Base-by-base conservation (phyloP, 2,797 vertebrate species). In the Thalassophryne amazonica region DNA sequence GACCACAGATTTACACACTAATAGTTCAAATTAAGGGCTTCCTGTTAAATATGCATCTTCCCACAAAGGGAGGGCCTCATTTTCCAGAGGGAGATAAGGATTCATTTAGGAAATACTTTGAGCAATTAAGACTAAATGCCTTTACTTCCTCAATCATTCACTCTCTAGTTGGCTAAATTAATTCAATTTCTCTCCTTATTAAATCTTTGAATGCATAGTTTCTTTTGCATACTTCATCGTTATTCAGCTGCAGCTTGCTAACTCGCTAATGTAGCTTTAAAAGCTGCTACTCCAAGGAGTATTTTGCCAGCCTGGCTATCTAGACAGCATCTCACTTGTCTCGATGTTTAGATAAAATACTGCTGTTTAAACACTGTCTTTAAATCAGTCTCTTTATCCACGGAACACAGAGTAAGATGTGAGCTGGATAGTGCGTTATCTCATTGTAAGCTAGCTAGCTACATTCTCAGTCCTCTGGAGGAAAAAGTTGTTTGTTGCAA, bases 41-140 rank as follows among this genome's bases (percentile, higher is more conserved):
- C 64, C 66, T 65, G 60, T 60, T 63, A 42, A 71, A 43, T 49
- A 51, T 55, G 45, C 43, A 15, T 36, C 48, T 73, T 76, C 73
- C 69, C 65, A 28, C 45, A 54, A 72, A 42, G 39, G 22, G 27
- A 51, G n/a, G 38, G 24, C 34, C 24, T 55, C 33, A 11, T 43
- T 55, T 73, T 69, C 56, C 30, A 54, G 31, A 50, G 39, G 60
- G 38, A 45, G 38, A 65, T 47, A 45, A 66, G 66, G 31, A 43
- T 62, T 42, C 23, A 62, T 78, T 66, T 43, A 32, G 34, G 38
- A 65, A 78, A 68, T 63, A 60, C 8, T 6, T 33, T 9, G 8
- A 56, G 32, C 32, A 65, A 58, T 58, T 71, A 65, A 23, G 34
- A 35, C 34, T 57, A 52, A 76, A 61, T 59, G 60, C 31, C 22